These are phyloP conservation scores for Mus spretus DNA, from an alignment of 2,797 vertebrate species.

Conservation along the genomic window DNA sequence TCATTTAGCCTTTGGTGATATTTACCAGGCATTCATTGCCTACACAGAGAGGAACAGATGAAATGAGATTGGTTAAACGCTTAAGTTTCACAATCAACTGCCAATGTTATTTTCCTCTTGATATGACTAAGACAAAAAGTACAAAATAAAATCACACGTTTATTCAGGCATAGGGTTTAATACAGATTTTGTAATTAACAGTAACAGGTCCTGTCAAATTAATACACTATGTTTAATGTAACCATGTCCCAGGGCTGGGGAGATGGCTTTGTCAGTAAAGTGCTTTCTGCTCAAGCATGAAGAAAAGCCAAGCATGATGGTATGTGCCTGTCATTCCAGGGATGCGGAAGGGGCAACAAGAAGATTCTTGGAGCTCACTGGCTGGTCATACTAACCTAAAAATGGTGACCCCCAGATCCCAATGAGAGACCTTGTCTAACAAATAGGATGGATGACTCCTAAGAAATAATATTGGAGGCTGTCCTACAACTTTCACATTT, in stretches of 20 bases:
- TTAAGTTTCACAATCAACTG: constrained; percentile 23
- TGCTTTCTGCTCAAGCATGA: neutral
- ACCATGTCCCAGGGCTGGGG: neutral
- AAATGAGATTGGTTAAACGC: constrained; percentile 29
- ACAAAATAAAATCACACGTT: constrained; percentile 6
- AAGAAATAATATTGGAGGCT: neutral
- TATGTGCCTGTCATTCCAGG: neutral
- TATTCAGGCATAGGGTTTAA: neutral
- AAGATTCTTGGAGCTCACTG: neutral
- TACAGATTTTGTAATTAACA: constrained; percentile 44
- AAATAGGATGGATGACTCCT: neutral
- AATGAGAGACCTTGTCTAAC: neutral
- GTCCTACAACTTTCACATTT: neutral
- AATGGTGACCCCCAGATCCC: neutral
- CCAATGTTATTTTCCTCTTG: neutral
- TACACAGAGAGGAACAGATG: neutral
- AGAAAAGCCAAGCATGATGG: neutral
- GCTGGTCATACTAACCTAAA: neutral
- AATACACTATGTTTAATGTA: constrained; percentile 47
- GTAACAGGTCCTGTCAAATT: neutral
- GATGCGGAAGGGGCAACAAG: neutral
- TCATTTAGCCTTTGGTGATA: neutral
- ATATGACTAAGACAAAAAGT: constrained; percentile 11
- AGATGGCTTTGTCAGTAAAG: neutral
- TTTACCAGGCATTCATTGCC: neutral